Evolutionary conservation across 1,140 invertebrate genomes (phyloP).

Genomic region (Lamellibrachia luymesi): DNA sequence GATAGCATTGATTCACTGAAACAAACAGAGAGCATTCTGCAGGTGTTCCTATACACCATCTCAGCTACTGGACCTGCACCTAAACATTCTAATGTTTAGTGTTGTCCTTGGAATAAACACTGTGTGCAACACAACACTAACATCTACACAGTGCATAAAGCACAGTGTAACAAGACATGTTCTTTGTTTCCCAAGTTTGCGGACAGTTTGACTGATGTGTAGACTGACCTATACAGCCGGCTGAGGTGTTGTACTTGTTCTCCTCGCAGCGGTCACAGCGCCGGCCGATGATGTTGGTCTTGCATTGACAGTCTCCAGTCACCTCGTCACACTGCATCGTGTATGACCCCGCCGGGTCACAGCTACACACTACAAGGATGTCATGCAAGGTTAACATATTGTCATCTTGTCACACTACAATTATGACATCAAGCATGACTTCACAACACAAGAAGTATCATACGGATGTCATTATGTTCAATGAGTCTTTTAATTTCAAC

Average conservation of each 20-base stretch:
- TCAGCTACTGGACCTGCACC: no score
- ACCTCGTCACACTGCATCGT: slow-evolving; percentile 72
- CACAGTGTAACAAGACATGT: no score
- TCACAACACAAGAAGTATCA: background rate
- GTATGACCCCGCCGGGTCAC: slow-evolving; percentile 76
- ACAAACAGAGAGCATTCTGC: no score
- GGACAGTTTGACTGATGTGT: background rate
- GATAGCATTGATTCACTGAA: no score
- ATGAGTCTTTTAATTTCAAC: no score
- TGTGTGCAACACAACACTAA: background rate
- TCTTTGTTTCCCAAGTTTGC: background rate
- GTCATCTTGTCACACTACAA: slow-evolving; percentile 9
- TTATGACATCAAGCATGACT: background rate
- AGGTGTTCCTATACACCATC: no score
- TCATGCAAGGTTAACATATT: background rate
- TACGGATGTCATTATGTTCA: background rate
- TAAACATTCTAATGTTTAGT: no score
- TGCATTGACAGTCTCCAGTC: slow-evolving; percentile 82
- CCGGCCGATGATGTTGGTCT: slow-evolving; percentile 78
- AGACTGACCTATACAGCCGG: slow-evolving; percentile 53
- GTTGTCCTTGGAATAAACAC: background rate
- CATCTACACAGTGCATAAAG: no score
- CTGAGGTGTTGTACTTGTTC: slow-evolving; percentile 56
- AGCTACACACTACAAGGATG: slow-evolving; percentile 69
- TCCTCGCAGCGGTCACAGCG: slow-evolving; percentile 81